Conservation (phyloP, 1,140 invertebrate genomes). For the Cotesia glomerata region DNA sequence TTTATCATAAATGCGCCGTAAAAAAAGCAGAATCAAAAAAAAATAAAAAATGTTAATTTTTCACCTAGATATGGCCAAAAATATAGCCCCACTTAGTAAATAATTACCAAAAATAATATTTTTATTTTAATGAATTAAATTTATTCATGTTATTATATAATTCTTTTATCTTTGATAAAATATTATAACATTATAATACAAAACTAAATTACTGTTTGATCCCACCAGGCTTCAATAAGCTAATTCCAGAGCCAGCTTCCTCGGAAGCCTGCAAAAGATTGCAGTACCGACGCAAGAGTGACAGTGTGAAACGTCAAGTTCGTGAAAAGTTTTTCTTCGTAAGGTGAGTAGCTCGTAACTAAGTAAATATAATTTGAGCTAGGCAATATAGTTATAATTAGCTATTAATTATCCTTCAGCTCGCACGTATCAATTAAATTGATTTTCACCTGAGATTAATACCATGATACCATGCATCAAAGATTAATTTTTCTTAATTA, state of each 20-base stretch:
- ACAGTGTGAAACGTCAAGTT: constrained; percentile 70
- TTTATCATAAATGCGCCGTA: no score
- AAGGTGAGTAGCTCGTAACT: constrained; percentile 65
- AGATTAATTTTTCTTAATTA: not conserved
- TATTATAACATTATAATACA: no score
- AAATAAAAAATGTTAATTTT: no score
- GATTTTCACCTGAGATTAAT: no score
- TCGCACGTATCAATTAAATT: not conserved
- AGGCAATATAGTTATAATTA: constrained; percentile 14
- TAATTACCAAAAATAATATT: no score
- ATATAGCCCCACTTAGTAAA: no score
- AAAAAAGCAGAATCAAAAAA: no score
- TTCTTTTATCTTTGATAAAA: no score
- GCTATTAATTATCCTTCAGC: constrained; percentile 1
- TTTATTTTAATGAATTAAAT: no score
- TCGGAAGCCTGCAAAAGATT: constrained; percentile 66
- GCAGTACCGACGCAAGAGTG: constrained; percentile 71
- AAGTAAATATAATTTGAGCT: not conserved
- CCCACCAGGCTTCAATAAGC: constrained; percentile 69
- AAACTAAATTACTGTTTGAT: constrained; percentile 33
- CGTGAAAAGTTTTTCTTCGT: constrained; percentile 76
- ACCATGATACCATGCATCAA: no score
- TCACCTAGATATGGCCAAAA: no score
- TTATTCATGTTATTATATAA: no score
- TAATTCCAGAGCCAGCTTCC: constrained; percentile 67